These are phyloP conservation scores for Notothenia rossii DNA, from an alignment of 2,113 vertebrate species.

Conservation along the genomic window DNA sequence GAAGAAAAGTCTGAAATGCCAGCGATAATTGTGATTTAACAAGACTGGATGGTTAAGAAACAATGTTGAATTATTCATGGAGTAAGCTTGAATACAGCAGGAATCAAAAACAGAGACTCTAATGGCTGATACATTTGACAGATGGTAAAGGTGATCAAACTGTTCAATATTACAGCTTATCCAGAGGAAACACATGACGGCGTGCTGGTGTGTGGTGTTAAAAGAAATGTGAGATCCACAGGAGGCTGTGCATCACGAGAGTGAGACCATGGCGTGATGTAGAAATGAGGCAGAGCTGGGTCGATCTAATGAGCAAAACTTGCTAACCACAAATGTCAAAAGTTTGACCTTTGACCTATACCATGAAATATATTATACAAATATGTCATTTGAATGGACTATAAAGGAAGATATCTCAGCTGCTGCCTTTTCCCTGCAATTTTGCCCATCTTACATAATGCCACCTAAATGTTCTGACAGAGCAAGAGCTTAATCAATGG, in stretches of 20 bases:
- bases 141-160: neutral
- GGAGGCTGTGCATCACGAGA: neutral
- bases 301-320: neutral
- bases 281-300: constrained; percentile 12
- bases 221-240: neutral
- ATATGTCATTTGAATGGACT: no score
- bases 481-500: neutral
- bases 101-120: neutral
- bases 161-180: neutral
- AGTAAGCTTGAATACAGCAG: neutral
- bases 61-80: constrained; percentile 40
- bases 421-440: no score
- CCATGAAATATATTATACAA: no score
- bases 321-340: neutral
- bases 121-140: neutral
- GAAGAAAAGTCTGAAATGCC: no score
- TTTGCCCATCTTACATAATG: no score
- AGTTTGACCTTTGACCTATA: neutral
- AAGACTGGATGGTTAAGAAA: constrained; percentile 1
- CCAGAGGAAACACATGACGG: neutral
- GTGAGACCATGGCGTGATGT: constrained; percentile 9
- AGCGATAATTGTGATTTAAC: neutral
- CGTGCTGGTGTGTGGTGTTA: neutral
- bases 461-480: neutral
- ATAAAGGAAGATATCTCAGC: neutral